Evolutionary conservation across 2,113 vertebrate genomes (phyloP).

Genomic region (Forbesichthys papilliferus): DNA sequence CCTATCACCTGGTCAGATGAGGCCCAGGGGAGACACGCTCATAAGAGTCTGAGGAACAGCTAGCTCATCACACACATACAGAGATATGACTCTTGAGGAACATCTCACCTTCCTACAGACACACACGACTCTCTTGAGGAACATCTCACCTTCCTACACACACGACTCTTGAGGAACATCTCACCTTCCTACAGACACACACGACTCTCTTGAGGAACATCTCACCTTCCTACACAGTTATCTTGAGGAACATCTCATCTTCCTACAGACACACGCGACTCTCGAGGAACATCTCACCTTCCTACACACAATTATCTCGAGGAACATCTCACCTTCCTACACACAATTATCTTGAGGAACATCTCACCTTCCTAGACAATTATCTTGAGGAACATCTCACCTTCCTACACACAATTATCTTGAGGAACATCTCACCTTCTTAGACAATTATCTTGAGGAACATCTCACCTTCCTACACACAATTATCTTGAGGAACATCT

Average conservation of each 20-base stretch:
- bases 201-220: neutral
- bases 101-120: neutral
- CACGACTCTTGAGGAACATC: constrained; percentile 1
- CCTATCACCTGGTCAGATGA: constrained; percentile 89
- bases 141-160: neutral
- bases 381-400: too few species aligned
- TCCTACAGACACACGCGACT: too few species aligned
- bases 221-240: too few species aligned
- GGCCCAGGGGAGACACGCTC: neutral
- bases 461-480: neutral
- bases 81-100: neutral
- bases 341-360: neutral
- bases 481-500: constrained; percentile 3
- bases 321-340: too few species aligned
- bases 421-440: too few species aligned
- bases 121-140: constrained; percentile 1
- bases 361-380: neutral
- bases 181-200: constrained; percentile 11
- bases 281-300: neutral
- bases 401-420: too few species aligned
- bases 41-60: neutral
- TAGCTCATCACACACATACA: neutral
- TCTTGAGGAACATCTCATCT: too few species aligned
- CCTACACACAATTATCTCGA: too few species aligned
- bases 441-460: too few species aligned